A percentile compares a stretch with the other conserved stretches of the same genome.
Conservation (phyloP, 2,797 vertebrate genomes). For the Apodemus agrarius region DNA sequence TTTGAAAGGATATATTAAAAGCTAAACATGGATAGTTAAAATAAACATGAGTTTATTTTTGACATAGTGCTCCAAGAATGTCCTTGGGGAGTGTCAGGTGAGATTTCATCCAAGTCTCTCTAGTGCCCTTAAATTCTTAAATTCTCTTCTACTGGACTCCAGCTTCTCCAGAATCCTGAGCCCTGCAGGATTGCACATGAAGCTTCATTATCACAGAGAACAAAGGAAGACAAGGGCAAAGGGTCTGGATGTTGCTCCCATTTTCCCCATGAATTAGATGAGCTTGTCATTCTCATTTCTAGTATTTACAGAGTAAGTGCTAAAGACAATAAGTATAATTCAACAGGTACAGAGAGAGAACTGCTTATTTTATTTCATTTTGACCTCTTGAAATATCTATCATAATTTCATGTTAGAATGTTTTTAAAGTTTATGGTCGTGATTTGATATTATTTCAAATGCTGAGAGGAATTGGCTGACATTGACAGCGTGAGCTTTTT, state of each 20-base stretch:
- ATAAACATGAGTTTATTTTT: neutral
- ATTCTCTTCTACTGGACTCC: neutral
- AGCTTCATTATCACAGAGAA: neutral
- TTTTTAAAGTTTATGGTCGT: neutral
- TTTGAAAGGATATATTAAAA: neutral
- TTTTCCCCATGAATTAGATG: neutral
- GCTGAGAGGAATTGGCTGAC: neutral
- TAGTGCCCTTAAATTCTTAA: constrained; percentile 5
- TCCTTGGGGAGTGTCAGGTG: neutral
- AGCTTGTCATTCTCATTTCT: neutral
- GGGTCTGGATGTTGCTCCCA: rapidly evolving
- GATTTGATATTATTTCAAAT: neutral
- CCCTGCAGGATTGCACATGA: rapidly evolving
- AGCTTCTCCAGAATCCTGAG: neutral
- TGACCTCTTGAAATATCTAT: neutral
- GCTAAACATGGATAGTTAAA: neutral
- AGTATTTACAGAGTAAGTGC: neutral
- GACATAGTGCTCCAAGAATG: neutral
- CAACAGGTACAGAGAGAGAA: neutral
- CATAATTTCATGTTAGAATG: neutral
- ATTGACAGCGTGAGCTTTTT: neutral
- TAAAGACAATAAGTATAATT: neutral
- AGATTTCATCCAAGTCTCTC: neutral
- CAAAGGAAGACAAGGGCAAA: neutral
- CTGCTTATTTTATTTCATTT: neutral